These are phyloP conservation scores for Kryptolebias ocellatus DNA, from an alignment of 2,797 vertebrate species.

Conservation along the genomic window DNA sequence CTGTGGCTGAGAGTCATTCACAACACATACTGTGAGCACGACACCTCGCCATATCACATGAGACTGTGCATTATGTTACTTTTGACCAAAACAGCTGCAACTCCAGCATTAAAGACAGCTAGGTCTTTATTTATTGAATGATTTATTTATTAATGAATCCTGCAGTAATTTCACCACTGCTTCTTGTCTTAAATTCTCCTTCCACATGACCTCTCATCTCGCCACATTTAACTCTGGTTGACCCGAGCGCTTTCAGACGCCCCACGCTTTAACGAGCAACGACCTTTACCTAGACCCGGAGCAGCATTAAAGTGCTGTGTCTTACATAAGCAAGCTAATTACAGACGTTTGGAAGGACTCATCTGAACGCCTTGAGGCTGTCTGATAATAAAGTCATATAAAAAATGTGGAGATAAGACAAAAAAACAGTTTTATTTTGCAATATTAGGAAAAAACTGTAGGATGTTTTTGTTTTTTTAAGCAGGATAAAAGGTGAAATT, in stretches of 20 bases:
- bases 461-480: no score
- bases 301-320: constrained; percentile 51
- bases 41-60: no score
- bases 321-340: constrained; percentile 43
- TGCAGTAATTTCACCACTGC: neutral
- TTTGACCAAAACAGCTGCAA: no score
- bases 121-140: neutral
- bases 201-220: constrained; percentile 43
- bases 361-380: constrained; percentile 20
- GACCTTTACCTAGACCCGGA: constrained; percentile 59
- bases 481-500: neutral
- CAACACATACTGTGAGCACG: no score
- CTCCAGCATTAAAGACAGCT: no score
- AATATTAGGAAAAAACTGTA: no score
- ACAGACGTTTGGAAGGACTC: constrained; percentile 9
- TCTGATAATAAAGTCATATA: constrained; percentile 18
- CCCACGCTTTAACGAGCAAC: constrained; percentile 49
- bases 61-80: no score
- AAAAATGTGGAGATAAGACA: constrained; percentile 1
- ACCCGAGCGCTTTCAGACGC: constrained; percentile 47
- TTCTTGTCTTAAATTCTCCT: constrained; percentile 22
- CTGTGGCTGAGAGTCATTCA: no score
- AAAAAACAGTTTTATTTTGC: constrained; percentile 6
- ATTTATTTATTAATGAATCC: no score
- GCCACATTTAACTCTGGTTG: constrained; percentile 33